phyloP scores from a whole-genome alignment of 2,888 invertebrate species.

The Linnaemya vulpina region DNA sequence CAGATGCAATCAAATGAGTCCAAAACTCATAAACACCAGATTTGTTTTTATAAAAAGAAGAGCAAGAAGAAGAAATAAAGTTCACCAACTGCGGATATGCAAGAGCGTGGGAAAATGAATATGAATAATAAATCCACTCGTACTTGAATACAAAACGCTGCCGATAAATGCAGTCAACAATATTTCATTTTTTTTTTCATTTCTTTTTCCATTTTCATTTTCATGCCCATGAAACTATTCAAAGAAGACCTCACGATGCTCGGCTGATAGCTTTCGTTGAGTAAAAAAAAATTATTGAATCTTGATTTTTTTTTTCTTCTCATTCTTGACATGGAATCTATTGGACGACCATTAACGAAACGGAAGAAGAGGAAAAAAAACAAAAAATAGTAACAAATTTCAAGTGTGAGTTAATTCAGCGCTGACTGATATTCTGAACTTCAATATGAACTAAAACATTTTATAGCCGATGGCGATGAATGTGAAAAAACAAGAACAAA shows the following conservation, averaged over 20 bases:
- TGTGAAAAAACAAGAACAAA: constrained; percentile 55
- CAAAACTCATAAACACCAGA: constrained; percentile 34
- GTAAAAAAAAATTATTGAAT: constrained; percentile 28
- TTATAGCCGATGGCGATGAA: constrained; percentile 66
- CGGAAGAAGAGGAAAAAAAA: too few species aligned
- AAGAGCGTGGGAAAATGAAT: constrained; percentile 71
- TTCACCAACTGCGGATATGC: constrained; percentile 62
- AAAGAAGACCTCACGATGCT: constrained; percentile 30
- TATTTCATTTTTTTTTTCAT: background rate
- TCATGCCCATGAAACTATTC: constrained; percentile 32
- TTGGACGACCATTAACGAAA: background rate
- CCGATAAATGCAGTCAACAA: constrained; percentile 43
- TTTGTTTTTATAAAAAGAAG: constrained; percentile 37
- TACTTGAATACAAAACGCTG: constrained; percentile 50
- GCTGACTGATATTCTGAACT: constrained; percentile 40
- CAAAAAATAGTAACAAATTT: constrained; percentile 42
- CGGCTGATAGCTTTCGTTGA: background rate
- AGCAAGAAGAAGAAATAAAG: background rate
- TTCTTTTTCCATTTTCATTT: constrained; percentile 2
- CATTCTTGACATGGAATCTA: constrained; percentile 5
- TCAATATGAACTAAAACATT: constrained; percentile 52
- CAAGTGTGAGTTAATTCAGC: constrained; percentile 45
- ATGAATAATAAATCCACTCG: constrained; percentile 47
- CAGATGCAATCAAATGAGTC: background rate
- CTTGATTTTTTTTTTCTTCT: constrained; percentile 36